Base-by-base conservation (phyloP, 2,113 vertebrate genomes). In the Piaya cayana region DNA sequence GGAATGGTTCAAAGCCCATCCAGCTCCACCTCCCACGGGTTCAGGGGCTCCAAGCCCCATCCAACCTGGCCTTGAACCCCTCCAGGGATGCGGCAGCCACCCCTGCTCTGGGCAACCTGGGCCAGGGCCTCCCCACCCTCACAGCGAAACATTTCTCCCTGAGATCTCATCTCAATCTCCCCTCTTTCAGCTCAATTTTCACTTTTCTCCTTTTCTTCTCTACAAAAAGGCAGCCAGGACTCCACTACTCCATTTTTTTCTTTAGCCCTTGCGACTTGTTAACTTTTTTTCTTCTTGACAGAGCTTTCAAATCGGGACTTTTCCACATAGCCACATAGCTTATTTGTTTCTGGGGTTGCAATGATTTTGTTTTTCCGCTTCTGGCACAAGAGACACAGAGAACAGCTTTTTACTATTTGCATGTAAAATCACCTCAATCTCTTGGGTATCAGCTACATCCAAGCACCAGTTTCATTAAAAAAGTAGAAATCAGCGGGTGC, bases 341-440 rank as follows among this genome's bases (percentile, higher is more conserved):
- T 79, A 36, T 18, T 75, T 55, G 37, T 34, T 91, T 75, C 34
- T 27, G 26, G 13, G 69, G 8, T 7, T 62, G 37, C 42, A 63
- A 64, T 14, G n/a, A 25, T 29, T 86, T 93, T 58, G 55, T 65
- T 81, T 50, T 25, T 0, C 15, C 22, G 8, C 4, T 42, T 39
- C 76, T 53, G 30, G 26, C n/a, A n/a, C 18, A 30, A 37, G 36
- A 21, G 3, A 32, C 64, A 15, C 13, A 49, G 43, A 71, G 14
- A 89, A 59, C 1, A 3, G 15, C 4, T 74, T 89, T 72, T 60
- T 12, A 56, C 15, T 15, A 4, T 29, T 39, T 27, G 21, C 52
- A 71, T 32, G 8, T 11, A 42, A 69, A 59, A n/a, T 6, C 3
- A 0, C 8, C 74, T 72, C 4, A 1, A 3, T 27, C 39, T 69